These are phyloP conservation scores for Pelusios castaneus DNA, from an alignment of 2,113 vertebrate genomes.

Conservation along the genomic window DNA sequence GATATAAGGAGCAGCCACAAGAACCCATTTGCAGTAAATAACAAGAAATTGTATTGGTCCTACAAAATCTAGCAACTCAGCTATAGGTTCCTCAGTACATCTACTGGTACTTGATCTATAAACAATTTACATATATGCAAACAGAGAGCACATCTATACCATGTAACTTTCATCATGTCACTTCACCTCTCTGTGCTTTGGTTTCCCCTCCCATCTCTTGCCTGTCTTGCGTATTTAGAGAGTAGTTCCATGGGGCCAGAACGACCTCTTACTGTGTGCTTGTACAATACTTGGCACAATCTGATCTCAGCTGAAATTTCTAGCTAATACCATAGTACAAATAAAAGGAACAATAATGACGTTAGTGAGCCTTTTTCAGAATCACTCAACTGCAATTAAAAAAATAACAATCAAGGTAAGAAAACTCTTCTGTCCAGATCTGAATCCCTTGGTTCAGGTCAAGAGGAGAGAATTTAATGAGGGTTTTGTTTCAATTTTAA, in stretches of 20 bases:
- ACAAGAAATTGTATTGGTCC: not conserved
- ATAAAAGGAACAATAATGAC: not conserved
- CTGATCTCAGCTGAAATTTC: not conserved
- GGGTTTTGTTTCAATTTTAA: not conserved
- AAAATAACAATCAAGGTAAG: not conserved
- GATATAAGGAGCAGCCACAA: not conserved
- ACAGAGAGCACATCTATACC: not conserved
- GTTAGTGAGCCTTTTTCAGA: not conserved
- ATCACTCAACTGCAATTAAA: not conserved
- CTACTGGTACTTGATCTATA: not conserved
- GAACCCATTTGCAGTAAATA: not conserved
- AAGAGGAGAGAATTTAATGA: not conserved
- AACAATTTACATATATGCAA: not conserved
- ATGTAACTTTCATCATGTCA: not conserved
- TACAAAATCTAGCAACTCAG: not conserved
- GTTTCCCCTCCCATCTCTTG: not conserved
- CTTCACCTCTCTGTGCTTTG: accelerated
- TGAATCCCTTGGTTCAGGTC: not conserved
- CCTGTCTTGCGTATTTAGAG: not conserved
- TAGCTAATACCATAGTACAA: not conserved
- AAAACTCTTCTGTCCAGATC: not conserved
- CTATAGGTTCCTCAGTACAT: not conserved
- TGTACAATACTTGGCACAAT: not conserved
- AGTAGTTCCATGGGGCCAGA: not conserved
- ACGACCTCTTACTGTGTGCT: not conserved